A percentile compares a stretch with the other conserved stretches of the same genome.
These are phyloP conservation scores for Actias luna DNA, from an alignment of 2,888 invertebrate genomes.

Conservation along the genomic window DNA sequence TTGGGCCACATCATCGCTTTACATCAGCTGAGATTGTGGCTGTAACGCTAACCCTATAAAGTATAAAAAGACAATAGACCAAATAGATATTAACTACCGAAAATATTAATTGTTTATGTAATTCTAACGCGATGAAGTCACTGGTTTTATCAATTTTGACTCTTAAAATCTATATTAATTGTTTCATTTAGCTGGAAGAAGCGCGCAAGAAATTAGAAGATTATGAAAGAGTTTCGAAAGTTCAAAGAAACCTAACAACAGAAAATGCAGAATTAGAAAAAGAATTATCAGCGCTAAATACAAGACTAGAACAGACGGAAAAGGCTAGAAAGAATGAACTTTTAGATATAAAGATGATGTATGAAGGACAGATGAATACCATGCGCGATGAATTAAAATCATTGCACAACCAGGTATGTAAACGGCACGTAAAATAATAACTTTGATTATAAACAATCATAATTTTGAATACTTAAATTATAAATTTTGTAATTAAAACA, in stretches of 20 bases:
- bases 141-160: background rate
- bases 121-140: background rate
- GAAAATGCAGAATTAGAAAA: slow-evolving; percentile 89
- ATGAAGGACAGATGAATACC: slow-evolving; percentile 91
- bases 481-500: too few species aligned
- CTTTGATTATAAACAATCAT: background rate
- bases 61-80: too few species aligned
- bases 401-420: slow-evolving; percentile 86
- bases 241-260: slow-evolving; percentile 88
- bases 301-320: slow-evolving; percentile 85
- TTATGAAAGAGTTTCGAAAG: slow-evolving; percentile 91
- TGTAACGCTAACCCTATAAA: too few species aligned
- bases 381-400: slow-evolving; percentile 92
- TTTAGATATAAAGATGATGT: slow-evolving; percentile 90
- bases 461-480: too few species aligned
- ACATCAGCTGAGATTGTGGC: too few species aligned
- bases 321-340: slow-evolving; percentile 89
- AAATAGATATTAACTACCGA: too few species aligned
- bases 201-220: slow-evolving; percentile 90
- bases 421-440: background rate
- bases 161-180: background rate
- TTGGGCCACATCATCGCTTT: too few species aligned
- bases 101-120: too few species aligned
- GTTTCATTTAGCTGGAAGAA: slow-evolving; percentile 85
- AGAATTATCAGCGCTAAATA: slow-evolving; percentile 87